Evolutionary conservation across 2,888 invertebrate genomes (phyloP).

Genomic region (Tuta absoluta): DNA sequence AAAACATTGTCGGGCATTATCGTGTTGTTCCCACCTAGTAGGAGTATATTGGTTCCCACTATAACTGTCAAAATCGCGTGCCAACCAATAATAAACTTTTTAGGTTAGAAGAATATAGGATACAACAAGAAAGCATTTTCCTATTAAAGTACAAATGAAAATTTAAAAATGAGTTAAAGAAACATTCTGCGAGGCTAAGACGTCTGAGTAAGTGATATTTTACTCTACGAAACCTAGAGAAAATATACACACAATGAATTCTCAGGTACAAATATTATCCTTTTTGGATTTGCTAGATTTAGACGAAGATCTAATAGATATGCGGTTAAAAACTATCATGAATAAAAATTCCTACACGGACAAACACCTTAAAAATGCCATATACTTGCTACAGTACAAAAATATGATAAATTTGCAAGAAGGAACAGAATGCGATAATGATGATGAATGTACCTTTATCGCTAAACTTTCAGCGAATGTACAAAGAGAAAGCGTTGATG

Average conservation of each 20-base stretch:
- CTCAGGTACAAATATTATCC: conserved; percentile 48
- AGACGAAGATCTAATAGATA: conserved; percentile 67
- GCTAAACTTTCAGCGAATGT: conserved; percentile 53
- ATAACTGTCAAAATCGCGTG: conserved; percentile 8
- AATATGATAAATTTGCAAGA: conserved; percentile 65
- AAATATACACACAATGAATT: conserved; percentile 36
- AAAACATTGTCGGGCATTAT: too few species aligned
- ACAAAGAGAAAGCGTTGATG: conserved; percentile 50
- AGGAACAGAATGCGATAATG: conserved; percentile 64
- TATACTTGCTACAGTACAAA: conserved; percentile 69
- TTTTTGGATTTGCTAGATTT: conserved; percentile 70
- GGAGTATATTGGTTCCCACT: too few species aligned
- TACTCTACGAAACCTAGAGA: neutral
- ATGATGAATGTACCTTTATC: conserved; percentile 58
- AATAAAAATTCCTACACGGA: conserved; percentile 46
- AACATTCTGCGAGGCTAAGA: neutral
- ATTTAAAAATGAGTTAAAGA: neutral
- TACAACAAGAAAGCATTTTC: neutral
- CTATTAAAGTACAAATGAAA: neutral
- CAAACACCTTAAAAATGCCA: conserved; percentile 56
- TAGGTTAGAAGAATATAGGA: neutral
- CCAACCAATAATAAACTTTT: neutral
- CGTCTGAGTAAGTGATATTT: neutral
- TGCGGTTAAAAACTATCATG: conserved; percentile 61
- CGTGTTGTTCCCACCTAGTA: too few species aligned